Conservation (phyloP, 1,140 invertebrate species). For the Aphelenchoides besseyi region DNA sequence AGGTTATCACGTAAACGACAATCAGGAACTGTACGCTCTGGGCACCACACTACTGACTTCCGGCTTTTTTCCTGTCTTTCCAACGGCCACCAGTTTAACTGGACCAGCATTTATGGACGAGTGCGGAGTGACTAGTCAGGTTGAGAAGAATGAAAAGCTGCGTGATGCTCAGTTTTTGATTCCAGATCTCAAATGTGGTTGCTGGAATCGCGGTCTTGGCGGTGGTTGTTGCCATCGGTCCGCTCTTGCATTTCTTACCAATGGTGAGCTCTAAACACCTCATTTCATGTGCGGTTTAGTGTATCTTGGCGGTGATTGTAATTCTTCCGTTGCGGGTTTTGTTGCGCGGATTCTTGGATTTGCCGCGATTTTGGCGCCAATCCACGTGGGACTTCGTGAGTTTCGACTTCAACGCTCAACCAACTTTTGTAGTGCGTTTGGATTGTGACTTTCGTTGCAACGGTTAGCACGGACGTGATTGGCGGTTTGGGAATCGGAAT, state of each 20-base stretch:
- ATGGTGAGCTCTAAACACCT: slow-evolving; percentile 22
- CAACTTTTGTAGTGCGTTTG: slow-evolving; percentile 29
- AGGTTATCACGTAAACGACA: slow-evolving; percentile 28
- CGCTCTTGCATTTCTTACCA: slow-evolving; percentile 28
- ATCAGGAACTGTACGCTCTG: slow-evolving; percentile 40
- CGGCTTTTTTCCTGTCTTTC: slow-evolving; percentile 45
- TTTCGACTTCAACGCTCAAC: background rate
- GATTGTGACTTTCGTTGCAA: slow-evolving; percentile 33
- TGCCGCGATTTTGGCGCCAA: slow-evolving; percentile 34
- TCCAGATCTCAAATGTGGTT: slow-evolving; percentile 28
- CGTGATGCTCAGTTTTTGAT: too few species aligned
- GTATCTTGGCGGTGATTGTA: slow-evolving; percentile 34
- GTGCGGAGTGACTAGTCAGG: slow-evolving; percentile 29
- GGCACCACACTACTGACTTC: slow-evolving; percentile 10
- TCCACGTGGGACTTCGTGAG: slow-evolving; percentile 40
- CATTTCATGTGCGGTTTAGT: slow-evolving; percentile 27
- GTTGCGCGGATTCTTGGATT: slow-evolving; percentile 25
- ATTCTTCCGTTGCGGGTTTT: slow-evolving; percentile 35
- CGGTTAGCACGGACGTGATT: slow-evolving; percentile 39
- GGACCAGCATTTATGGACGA: slow-evolving; percentile 32
- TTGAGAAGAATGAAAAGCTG: too few species aligned
- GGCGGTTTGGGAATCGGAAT: slow-evolving; percentile 31
- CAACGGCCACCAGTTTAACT: slow-evolving; percentile 24
- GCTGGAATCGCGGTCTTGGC: slow-evolving; percentile 22
- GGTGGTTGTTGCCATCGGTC: slow-evolving; percentile 34